Evolutionary conservation across 2,113 vertebrate genomes (phyloP).

Genomic region (Sialia sialis): DNA sequence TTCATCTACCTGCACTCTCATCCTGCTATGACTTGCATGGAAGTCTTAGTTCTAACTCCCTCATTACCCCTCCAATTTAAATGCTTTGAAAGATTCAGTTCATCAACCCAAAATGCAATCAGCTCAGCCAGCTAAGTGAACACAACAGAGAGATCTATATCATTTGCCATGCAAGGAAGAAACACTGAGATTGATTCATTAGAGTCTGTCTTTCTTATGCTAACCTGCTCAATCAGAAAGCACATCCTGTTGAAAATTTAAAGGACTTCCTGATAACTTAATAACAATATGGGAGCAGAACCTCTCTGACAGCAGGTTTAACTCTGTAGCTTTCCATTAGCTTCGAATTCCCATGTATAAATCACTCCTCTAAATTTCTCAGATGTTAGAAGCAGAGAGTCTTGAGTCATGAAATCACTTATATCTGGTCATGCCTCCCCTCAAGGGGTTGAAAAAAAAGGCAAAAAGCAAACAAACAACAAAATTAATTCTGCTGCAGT

Average conservation of each 20-base stretch:
- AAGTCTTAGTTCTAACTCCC: background rate
- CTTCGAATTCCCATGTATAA: background rate
- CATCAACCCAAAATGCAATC: slow-evolving; percentile 46
- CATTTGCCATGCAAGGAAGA: background rate
- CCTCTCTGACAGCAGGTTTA: background rate
- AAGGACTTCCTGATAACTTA: slow-evolving; percentile 21
- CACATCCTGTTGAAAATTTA: slow-evolving; percentile 41
- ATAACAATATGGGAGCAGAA: slow-evolving; percentile 23
- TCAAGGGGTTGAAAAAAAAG: no score
- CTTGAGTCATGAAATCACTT: background rate
- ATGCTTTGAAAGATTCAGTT: slow-evolving; percentile 36
- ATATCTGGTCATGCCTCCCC: background rate
- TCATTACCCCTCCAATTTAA: slow-evolving; percentile 30
- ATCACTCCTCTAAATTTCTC: background rate
- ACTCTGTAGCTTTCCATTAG: background rate
- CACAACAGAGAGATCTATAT: slow-evolving; percentile 37
- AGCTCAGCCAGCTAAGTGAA: slow-evolving; percentile 7
- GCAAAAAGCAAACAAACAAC: background rate
- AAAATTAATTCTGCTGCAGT: slow-evolving; percentile 15
- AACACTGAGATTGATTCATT: slow-evolving; percentile 34
- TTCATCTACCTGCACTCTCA: background rate
- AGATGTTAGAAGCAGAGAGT: background rate
- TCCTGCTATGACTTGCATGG: background rate
- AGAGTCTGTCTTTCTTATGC: background rate
- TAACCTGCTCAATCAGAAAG: slow-evolving; percentile 24